phyloP scores from a whole-genome alignment of 2,888 invertebrate genomes.

The Philaethria dido region DNA sequence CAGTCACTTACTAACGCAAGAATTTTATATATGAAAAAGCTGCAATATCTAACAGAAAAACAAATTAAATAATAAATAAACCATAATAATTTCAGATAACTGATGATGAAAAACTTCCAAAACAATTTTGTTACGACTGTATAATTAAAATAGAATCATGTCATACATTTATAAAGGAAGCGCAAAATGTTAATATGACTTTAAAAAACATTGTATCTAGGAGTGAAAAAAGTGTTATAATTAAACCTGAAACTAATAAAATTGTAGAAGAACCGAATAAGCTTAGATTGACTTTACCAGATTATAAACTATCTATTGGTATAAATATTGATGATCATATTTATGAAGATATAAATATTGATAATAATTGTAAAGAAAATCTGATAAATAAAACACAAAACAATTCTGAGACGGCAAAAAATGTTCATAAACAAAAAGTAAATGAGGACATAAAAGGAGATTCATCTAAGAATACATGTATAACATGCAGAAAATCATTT shows the following conservation, averaged over 20 bases:
- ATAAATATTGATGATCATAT: slow-evolving; percentile 47
- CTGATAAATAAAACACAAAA: slow-evolving; percentile 12
- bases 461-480: slow-evolving; percentile 57
- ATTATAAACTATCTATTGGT: slow-evolving; percentile 61
- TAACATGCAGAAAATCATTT: slow-evolving; percentile 63
- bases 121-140: slow-evolving; percentile 78
- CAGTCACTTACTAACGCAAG: too few species aligned
- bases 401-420: slow-evolving; percentile 14
- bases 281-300: slow-evolving; percentile 59
- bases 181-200: slow-evolving; percentile 65
- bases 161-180: slow-evolving; percentile 74
- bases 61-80: not conserved
- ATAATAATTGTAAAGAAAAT: slow-evolving; percentile 33
- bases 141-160: slow-evolving; percentile 75
- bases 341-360: slow-evolving; percentile 40
- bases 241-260: slow-evolving; percentile 55
- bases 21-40: too few species aligned
- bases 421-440: not conserved
- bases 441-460: slow-evolving; percentile 23
- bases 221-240: slow-evolving; percentile 60
- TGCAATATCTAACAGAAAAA: not conserved
- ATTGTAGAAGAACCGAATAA: slow-evolving; percentile 44
- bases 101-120: slow-evolving; percentile 74
- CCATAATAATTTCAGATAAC: slow-evolving; percentile 54
- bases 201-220: slow-evolving; percentile 65